These are phyloP conservation scores for Orchestes rusci DNA, from an alignment of 2,888 invertebrate genomes.

Conservation along the genomic window DNA sequence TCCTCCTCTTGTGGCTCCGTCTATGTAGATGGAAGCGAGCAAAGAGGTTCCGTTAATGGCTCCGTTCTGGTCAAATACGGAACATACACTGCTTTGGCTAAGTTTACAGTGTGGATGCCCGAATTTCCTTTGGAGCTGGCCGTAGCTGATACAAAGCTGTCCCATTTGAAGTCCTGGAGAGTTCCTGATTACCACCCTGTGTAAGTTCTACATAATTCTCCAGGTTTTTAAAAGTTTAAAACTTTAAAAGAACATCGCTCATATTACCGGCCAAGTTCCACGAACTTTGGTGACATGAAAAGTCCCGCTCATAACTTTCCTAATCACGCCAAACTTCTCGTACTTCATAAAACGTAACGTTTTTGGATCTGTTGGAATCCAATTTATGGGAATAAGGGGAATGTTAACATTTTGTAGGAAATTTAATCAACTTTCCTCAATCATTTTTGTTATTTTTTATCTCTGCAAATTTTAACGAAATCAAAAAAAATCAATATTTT, in stretches of 20 bases:
- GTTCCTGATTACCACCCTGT: slow-evolving; percentile 67
- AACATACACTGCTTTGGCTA: slow-evolving; percentile 79
- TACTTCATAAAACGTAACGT: slow-evolving; percentile 9
- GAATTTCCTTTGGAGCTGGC: slow-evolving; percentile 88
- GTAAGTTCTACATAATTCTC: slow-evolving; percentile 26
- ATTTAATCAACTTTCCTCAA: too few relatives aligned
- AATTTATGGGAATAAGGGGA: neutral
- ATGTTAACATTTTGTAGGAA: too few relatives aligned
- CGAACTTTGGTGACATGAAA: slow-evolving; percentile 10
- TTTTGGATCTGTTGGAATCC: neutral
- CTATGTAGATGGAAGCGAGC: slow-evolving; percentile 93
- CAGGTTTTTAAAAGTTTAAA: neutral
- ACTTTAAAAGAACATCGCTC: slow-evolving; percentile 11
- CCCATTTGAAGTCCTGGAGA: slow-evolving; percentile 92
- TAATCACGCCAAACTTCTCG: slow-evolving; percentile 7
- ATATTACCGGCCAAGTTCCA: slow-evolving; percentile 2
- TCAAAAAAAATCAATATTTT: too few relatives aligned
- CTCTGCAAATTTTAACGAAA: too few relatives aligned
- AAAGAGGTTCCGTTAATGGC: slow-evolving; percentile 88
- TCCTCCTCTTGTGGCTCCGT: slow-evolving; percentile 94
- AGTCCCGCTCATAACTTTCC: slow-evolving; percentile 8
- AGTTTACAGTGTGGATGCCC: slow-evolving; percentile 95
- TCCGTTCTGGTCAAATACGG: slow-evolving; percentile 90
- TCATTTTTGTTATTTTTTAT: too few relatives aligned
- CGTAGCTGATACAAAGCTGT: slow-evolving; percentile 80